phyloP scores from a whole-genome alignment of 2,888 invertebrate species.

The Belgica antarctica region DNA sequence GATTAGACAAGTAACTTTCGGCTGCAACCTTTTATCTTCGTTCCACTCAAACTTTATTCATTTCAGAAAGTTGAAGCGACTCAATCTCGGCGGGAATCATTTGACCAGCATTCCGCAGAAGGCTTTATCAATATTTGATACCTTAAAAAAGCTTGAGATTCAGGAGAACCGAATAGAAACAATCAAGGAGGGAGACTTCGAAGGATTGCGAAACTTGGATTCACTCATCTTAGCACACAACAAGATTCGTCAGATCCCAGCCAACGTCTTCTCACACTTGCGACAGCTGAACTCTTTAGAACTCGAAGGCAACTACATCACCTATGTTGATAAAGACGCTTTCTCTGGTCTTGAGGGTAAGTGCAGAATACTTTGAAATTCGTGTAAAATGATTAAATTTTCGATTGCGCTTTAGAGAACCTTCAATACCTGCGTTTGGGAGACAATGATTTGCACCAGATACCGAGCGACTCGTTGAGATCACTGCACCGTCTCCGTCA shows the following conservation, averaged over 20 bases:
- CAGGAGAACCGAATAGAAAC: conserved; percentile 78
- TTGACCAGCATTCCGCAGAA: conserved; percentile 74
- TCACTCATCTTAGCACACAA: conserved; percentile 84
- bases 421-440: conserved; percentile 85
- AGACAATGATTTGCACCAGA: conserved; percentile 80
- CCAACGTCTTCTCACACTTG: conserved; percentile 79
- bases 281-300: conserved; percentile 80
- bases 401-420: conserved; percentile 65
- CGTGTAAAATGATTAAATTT: neutral
- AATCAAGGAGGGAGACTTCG: conserved; percentile 81
- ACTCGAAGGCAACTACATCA: conserved; percentile 81
- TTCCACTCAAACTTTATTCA: neutral
- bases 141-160: conserved; percentile 80
- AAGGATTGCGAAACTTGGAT: conserved; percentile 77
- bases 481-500: conserved; percentile 82
- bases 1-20: conserved; percentile 75
- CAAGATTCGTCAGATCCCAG: conserved; percentile 72
- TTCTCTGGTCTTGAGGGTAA: conserved; percentile 86
- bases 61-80: conserved; percentile 73
- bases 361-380: conserved; percentile 45
- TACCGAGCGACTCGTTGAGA: conserved; percentile 80
- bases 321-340: conserved; percentile 76
- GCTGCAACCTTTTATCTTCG: neutral
- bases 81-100: conserved; percentile 84
- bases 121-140: conserved; percentile 75